Evolutionary conservation across 2,888 invertebrate species (phyloP).

Genomic region (Hermaeophaga mercurialis): DNA sequence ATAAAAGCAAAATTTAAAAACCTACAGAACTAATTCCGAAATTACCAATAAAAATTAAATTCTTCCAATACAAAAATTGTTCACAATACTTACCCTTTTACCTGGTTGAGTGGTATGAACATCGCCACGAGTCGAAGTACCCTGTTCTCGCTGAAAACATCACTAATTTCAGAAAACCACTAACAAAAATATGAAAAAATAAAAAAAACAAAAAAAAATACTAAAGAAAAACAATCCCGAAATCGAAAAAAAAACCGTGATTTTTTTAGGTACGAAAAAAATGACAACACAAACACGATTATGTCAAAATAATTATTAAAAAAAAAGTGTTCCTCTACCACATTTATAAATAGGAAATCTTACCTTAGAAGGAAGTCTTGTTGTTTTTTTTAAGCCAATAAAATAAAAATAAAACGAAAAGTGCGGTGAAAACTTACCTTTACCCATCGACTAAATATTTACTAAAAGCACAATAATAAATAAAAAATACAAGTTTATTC

Average conservation of each 20-base stretch:
- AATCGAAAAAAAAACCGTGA: not conserved
- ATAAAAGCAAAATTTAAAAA: slow-evolving; percentile 10
- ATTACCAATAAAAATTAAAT: too few relatives aligned
- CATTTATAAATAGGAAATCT: slow-evolving; percentile 20
- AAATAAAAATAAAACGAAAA: slow-evolving; percentile 18
- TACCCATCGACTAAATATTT: too few relatives aligned
- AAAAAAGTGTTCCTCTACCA: slow-evolving; percentile 5
- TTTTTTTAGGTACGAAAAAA: too few relatives aligned
- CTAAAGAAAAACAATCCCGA: not conserved
- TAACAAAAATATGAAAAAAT: slow-evolving; percentile 38
- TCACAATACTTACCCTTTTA: slow-evolving; percentile 52
- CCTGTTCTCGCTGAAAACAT: slow-evolving; percentile 55
- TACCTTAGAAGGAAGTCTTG: slow-evolving; percentile 23
- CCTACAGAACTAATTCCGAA: slow-evolving; percentile 8
- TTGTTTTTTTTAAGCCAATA: slow-evolving; percentile 10
- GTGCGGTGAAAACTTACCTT: slow-evolving; percentile 32
- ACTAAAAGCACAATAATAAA: too few relatives aligned
- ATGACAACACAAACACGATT: not conserved
- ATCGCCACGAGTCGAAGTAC: slow-evolving; percentile 40
- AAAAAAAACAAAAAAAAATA: slow-evolving; percentile 29
- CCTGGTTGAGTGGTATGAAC: slow-evolving; percentile 42
- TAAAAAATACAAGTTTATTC: too few relatives aligned
- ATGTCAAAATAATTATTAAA: not conserved
- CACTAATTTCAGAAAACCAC: slow-evolving; percentile 51
- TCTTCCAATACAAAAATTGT: too few relatives aligned